Conservation (phyloP, 2,888 invertebrate species). For the Chirona hameri region DNA sequence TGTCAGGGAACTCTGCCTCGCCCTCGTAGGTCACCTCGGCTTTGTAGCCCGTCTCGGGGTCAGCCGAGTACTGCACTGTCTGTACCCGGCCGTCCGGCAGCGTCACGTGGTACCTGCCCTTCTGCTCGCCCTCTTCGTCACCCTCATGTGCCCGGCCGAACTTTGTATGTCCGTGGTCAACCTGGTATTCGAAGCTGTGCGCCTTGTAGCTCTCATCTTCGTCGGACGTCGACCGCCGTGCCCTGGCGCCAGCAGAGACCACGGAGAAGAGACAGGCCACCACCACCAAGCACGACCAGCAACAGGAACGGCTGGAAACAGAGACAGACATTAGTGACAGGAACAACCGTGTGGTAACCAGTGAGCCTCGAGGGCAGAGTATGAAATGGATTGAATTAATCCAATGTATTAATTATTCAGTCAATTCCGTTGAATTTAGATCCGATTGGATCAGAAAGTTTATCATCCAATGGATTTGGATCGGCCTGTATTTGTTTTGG, state of each 20-base stretch:
- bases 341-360: too few relatives aligned
- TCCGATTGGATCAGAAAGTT: too few relatives aligned
- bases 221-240: not conserved
- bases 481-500: too few relatives aligned
- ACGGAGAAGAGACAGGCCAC: constrained; percentile 5
- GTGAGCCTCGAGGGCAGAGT: too few relatives aligned
- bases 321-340: too few relatives aligned
- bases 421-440: too few relatives aligned
- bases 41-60: not conserved
- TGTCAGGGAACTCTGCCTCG: not conserved
- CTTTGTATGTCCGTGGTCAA: not conserved
- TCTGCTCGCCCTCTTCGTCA: not conserved
- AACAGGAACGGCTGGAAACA: constrained; percentile 1
- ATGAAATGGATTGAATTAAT: too few relatives aligned
- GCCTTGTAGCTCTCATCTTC: not conserved
- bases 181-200: not conserved
- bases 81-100: constrained; percentile 6
- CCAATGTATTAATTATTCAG: too few relatives aligned
- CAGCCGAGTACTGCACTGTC: not conserved
- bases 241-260: not conserved
- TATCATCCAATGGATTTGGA: too few relatives aligned
- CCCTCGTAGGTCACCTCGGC: constrained; percentile 4
- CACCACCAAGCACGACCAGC: not conserved
- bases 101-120: not conserved
- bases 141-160: not conserved